Conservation (phyloP, 2,113 vertebrate species). For the Paramisgurnus dabryanus region DNA sequence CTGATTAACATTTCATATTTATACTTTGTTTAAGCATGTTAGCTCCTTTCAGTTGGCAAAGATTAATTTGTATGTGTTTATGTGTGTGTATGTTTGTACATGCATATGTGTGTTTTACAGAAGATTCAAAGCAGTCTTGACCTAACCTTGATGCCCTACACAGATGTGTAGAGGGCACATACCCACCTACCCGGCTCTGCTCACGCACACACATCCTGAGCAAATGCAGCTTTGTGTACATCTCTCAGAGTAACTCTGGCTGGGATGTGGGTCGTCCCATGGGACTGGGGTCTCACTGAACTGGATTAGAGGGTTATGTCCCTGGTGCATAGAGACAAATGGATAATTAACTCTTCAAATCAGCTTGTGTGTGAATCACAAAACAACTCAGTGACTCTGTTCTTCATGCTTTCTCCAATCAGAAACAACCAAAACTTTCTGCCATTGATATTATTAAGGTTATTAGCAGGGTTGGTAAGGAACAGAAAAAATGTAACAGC, state of each 20-base stretch:
- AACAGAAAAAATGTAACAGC: too few relatives aligned
- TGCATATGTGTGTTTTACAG: neutral
- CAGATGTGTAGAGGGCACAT: conserved; percentile 47
- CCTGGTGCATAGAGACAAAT: conserved; percentile 64
- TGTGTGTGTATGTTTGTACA: conserved; percentile 14
- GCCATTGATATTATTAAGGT: too few relatives aligned
- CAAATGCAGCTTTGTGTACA: conserved; percentile 72
- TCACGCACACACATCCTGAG: conserved; percentile 55
- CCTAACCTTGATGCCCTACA: conserved; percentile 16
- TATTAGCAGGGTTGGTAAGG: too few relatives aligned
- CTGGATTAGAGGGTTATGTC: conserved; percentile 62
- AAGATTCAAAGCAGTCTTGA: conserved; percentile 49
- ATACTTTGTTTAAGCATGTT: conserved; percentile 33
- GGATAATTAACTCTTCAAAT: conserved; percentile 72
- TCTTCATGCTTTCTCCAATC: neutral
- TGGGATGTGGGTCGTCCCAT: neutral
- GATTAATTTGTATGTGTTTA: neutral
- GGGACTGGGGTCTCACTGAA: conserved; percentile 62
- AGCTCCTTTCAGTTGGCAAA: neutral
- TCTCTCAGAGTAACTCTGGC: conserved; percentile 62
- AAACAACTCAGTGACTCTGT: neutral
- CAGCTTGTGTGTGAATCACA: conserved; percentile 35
- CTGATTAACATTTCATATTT: conserved; percentile 16
- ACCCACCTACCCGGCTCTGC: neutral
- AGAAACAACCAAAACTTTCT: neutral